Evolutionary conservation across 2,113 vertebrate species (phyloP), one percentile per base, ranked within the genome.

Genomic region (Dissostichus mawsoni): DNA sequence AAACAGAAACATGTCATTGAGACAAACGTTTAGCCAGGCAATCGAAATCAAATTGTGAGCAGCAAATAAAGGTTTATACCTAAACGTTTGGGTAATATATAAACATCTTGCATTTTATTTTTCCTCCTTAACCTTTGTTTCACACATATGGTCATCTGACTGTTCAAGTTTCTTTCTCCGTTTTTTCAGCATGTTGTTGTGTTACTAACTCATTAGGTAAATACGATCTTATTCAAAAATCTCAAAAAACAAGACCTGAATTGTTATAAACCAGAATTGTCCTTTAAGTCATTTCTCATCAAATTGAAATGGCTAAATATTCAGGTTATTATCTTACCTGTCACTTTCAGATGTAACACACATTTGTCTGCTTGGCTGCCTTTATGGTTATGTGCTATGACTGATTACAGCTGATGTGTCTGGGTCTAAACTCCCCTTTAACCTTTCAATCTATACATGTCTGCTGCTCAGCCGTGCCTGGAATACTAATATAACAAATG

Each of bases 401-500:
- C 81, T 83, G 82, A 85, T 76, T 88, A 85, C 55, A 72, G 70
- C 66, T 69, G 86, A 92, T 86, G 88, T 73, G 89, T 91, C 77
- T 94, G 78, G 82, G 74, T 88, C 86, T 82, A 68, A 88, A 87
- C 62, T 78, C 72, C 82, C 87, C 89, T 93, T 93, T 94, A 86
- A 93, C 92, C 91, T 87, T 69, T 86, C 69, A 76, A 89, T 87
- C 82, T 74, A 87, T 85, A 89, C 85, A 64, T 62, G 89, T 92
- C 89, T 87, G 81, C 86, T 50, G 45, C 77, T 67, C 65, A 66
- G 62, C 47, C 79, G 87, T 91, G 94, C 59, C 78, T 77, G 59
- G 93, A 94, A 94, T 94, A 87, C 85, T 90, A 94, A 94, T 94
- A 79, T 58, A 80, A 75, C 57, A 80, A 88, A 90, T 84, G 69